Conservation (phyloP, 2,797 vertebrate genomes). For the Crenichthys baileyi region DNA sequence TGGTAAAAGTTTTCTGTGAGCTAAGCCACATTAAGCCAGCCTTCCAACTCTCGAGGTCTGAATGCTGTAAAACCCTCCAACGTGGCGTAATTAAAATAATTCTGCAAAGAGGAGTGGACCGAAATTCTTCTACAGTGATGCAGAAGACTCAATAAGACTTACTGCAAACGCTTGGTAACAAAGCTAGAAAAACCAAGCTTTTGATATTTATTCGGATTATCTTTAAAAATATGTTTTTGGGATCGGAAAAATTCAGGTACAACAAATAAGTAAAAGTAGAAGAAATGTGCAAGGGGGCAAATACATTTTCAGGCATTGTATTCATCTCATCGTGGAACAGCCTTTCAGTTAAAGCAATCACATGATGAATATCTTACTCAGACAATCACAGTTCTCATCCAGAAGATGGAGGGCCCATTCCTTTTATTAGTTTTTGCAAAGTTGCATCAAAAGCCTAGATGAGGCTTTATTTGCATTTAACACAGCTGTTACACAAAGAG, state of each 20-base stretch:
- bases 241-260: too few relatives aligned
- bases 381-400: neutral
- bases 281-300: neutral
- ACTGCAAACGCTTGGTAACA: neutral
- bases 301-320: neutral
- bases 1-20: neutral
- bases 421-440: conserved; percentile 8
- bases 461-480: conserved; percentile 9
- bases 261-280: neutral
- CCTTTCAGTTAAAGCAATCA: neutral
- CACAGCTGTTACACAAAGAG: conserved; percentile 1
- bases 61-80: neutral
- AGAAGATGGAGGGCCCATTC: conserved; percentile 4
- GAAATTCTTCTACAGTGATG: neutral
- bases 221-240: neutral
- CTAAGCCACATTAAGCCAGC: neutral
- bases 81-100: neutral
- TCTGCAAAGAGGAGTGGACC: neutral
- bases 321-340: neutral
- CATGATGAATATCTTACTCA: neutral
- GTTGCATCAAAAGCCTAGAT: neutral
- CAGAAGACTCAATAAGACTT: neutral
- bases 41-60: neutral
- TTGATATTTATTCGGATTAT: neutral
- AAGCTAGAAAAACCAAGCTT: neutral